Percentiles rank a stretch among this genome's conserved stretches.
phyloP scores from a whole-genome alignment of 2,797 vertebrate genomes.

The Fundulus diaphanus region DNA sequence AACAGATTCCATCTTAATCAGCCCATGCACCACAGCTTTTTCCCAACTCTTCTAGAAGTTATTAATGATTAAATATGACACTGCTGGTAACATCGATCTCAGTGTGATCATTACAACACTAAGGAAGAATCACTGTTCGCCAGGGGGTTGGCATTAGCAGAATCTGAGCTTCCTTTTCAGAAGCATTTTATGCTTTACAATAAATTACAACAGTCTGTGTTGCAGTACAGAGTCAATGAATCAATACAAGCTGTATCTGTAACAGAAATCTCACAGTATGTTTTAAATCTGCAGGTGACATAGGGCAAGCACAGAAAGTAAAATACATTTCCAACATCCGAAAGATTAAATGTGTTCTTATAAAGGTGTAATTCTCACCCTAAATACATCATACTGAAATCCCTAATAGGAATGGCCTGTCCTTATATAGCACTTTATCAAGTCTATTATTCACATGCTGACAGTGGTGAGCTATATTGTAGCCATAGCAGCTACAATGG shows the following conservation, averaged over 20 bases:
- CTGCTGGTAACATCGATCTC: conserved; percentile 20
- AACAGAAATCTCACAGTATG: not conserved
- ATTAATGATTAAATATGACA: conserved; percentile 51
- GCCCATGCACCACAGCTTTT: conserved; percentile 21
- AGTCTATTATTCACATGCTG: no score
- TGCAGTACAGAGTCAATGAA: not conserved
- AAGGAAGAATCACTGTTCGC: conserved; percentile 11
- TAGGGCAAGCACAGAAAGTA: not conserved
- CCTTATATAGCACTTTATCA: no score
- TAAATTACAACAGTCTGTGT: not conserved
- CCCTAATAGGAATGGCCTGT: not conserved
- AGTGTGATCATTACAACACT: conserved; percentile 27
- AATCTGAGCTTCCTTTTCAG: conserved; percentile 29
- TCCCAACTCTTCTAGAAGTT: conserved; percentile 24
- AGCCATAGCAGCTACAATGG: no score
- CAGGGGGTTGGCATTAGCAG: conserved; percentile 8
- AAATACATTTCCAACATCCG: conserved; percentile 2
- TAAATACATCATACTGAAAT: not conserved
- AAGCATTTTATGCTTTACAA: conserved; percentile 26
- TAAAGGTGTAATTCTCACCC: not conserved
- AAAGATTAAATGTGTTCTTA: not conserved
- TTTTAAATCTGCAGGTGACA: not conserved
- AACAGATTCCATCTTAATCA: conserved; percentile 35
- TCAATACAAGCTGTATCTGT: not conserved
- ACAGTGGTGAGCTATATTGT: no score